Base-by-base conservation (phyloP, 1,140 invertebrate genomes). In the Pentalonia nigronervosa region DNA sequence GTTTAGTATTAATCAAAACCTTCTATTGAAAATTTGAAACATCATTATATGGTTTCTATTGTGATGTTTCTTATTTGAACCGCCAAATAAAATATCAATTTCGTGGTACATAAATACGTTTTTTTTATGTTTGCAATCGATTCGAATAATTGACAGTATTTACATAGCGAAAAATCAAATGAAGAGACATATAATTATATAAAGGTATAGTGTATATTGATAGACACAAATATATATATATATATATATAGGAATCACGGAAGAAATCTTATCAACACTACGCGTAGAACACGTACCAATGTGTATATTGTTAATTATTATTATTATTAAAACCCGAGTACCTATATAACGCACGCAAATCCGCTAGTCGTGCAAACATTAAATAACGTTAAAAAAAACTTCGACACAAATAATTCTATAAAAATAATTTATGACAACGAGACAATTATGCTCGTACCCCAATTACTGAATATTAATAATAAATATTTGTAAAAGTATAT, bases 401-500 rank as follows among this genome's bases (percentile, higher is more conserved):
- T 48, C 25, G 45, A n/a, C 30, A 48, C 30, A 7, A 88, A 88
- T 36, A 50, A 88, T 90, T 34, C 7, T 67, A 84, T 41, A 45
- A 36, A 67, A 90, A 67, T 67, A 90, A 90, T 67, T 67, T 60
- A 90, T 60, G 56, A 30, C 34, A 90, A 41, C 50, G 34, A 50
- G 7, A 34, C n/a, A 48, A 17, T 21, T 36, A 41, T 36, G 30
- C 11, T 30, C 50, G 50, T 17, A 41, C 20, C 34, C 48, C 30
- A 48, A 30, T 34, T 60, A 45, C 36, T 88, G 56, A 60, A 90
- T 60, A n/a, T 76, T 76, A 60, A 30, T 90, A 90, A 20, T 90
- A 90, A 90, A 90, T 90, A 90, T 90, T 90, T 90, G 53, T 76
- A 67, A 90, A 67, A 67, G 6, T 76, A 76, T 60, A 60, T 76